Percentiles rank a stretch among this genome's conserved stretches.
These are phyloP conservation scores for Salvelinus namaycush DNA, from an alignment of 2,113 vertebrate genomes.

Conservation along the genomic window DNA sequence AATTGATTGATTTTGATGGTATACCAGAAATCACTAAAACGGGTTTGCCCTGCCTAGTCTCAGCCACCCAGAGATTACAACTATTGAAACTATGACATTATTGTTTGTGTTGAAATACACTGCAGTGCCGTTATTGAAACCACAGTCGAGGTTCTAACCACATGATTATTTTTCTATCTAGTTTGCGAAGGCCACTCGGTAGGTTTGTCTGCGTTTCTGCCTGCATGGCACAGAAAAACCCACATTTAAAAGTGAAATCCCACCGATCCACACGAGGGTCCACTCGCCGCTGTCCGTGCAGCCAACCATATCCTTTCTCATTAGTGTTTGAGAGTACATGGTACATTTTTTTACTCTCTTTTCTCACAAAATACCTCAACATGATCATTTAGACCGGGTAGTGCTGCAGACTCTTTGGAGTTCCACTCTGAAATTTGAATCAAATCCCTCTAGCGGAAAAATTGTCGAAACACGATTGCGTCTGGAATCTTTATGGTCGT, in stretches of 20 bases:
- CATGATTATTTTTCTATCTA: background rate
- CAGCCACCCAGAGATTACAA: no score
- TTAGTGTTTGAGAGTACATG: conserved; percentile 21
- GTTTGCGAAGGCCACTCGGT: conserved; percentile 1
- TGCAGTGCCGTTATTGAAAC: no score
- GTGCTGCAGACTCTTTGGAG: conserved; percentile 29
- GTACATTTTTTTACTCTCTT: background rate
- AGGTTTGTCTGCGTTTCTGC: background rate
- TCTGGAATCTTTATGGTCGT: background rate
- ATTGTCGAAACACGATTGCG: background rate
- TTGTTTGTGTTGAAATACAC: no score
- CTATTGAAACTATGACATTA: no score
- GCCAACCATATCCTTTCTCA: conserved; percentile 33
- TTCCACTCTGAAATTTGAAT: conserved; percentile 12
- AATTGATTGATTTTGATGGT: no score
- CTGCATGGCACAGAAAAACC: background rate
- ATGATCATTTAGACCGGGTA: conserved; percentile 21
- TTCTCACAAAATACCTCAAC: conserved; percentile 32
- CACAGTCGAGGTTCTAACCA: background rate
- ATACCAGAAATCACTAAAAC: no score
- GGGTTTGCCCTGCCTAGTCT: no score
- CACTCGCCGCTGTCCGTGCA: background rate
- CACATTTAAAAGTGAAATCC: conserved; percentile 22
- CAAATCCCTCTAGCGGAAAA: conserved; percentile 16
- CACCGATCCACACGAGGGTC: conserved; percentile 6